Base-by-base conservation (phyloP, 2,888 invertebrate genomes). In the Pachydiplax longipennis region DNA sequence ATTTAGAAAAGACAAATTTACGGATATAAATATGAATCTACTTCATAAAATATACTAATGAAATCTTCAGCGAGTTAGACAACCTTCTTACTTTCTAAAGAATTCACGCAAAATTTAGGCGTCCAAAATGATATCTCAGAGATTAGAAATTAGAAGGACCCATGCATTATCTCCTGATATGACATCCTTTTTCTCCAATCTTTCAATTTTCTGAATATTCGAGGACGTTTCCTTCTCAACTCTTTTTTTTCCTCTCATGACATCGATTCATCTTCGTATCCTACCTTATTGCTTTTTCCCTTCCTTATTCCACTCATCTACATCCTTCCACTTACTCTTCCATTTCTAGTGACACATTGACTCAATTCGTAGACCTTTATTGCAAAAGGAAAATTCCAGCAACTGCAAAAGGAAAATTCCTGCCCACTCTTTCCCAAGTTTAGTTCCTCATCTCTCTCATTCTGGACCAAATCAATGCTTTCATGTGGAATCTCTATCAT, bases 301-400 rank as follows among this genome's bases (percentile, higher is more conserved):
- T 48, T 48, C 81, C 48, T 81, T 37, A 53, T 48, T 48, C 81
- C 48, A 48, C 81, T n/a, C 44, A n/a, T 48, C 35, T 10, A 25
- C 25, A n/a, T 25, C 53, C 48, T 18, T 40, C 80, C 87, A 4
- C 31, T 58, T 10, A 35, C n/a, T 53, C 22, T 37, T 87, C 58
- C 87, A 53, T 53, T 83, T 53, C 31, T 53, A 44, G 61, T 87
- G 87, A 87, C 61, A 65, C 65, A 87, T 87, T n/a, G 87, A 37
- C n/a, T 40, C 87, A 22, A 15, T 87, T 25, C 53, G 53, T 25
- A 13, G 58, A 13, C 53, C 35, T 18, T 61, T 65, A 65, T 87
- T 87, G 87, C 44, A 31, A 12, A 73, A 25, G 13, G 73, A 15
- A 73, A 65, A 73, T 73, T 31, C 31, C 31, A 73, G 15, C 31